Evolutionary conservation across 2,113 vertebrate genomes (phyloP).

Genomic region (Okapia johnstoni): DNA sequence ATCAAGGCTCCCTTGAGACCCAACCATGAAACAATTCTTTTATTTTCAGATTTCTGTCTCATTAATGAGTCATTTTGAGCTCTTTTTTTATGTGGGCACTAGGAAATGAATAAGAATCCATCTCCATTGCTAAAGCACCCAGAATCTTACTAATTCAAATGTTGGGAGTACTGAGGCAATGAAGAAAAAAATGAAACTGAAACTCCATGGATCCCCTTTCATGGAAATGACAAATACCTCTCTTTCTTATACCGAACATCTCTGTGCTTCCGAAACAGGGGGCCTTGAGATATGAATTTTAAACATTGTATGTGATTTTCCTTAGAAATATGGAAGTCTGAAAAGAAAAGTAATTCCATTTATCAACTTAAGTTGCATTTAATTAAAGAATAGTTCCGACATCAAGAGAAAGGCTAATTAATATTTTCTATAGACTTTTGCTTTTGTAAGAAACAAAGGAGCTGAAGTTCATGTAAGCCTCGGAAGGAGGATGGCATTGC

Average conservation of each 20-base stretch:
- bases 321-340: background rate
- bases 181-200: background rate
- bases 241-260: background rate
- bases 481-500: background rate
- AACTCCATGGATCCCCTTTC: background rate
- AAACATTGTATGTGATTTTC: conserved; percentile 6
- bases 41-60: conserved; percentile 26
- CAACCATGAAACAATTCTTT: conserved; percentile 10
- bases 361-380: conserved; percentile 36
- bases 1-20: background rate
- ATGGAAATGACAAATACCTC: conserved; percentile 24
- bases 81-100: background rate
- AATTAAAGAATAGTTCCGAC: conserved; percentile 9
- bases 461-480: background rate
- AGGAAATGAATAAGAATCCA: conserved; percentile 37
- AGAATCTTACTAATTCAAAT: background rate
- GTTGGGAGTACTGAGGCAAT: background rate
- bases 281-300: conserved; percentile 25
- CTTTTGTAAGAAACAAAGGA: conserved; percentile 2
- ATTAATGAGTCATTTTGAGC: conserved; percentile 30
- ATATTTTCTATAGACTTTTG: conserved; percentile 7
- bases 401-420: conserved; percentile 35
- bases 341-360: background rate
- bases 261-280: background rate
- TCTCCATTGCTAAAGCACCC: background rate